These are phyloP conservation scores for Atlantisia rogersi DNA, from an alignment of 2,113 vertebrate genomes.

Conservation along the genomic window DNA sequence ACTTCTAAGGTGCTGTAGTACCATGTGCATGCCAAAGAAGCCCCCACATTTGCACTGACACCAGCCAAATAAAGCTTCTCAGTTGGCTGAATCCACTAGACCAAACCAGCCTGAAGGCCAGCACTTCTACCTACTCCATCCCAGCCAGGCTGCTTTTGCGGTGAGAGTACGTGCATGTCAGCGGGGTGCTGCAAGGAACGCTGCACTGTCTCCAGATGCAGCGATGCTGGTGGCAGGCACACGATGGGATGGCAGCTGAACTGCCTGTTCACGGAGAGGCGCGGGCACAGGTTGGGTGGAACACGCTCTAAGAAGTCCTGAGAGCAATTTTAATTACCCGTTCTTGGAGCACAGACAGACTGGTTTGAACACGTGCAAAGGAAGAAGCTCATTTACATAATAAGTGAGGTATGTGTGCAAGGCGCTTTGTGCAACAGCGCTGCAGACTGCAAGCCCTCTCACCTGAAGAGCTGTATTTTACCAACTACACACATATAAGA, in stretches of 20 bases:
- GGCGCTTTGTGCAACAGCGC: not conserved
- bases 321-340: not conserved
- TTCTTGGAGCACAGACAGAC: not conserved
- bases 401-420: not conserved
- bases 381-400: constrained; percentile 36
- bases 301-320: not conserved
- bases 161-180: rapidly evolving
- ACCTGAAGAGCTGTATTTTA: not conserved
- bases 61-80: not conserved
- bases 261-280: rapidly evolving
- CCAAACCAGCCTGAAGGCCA: not conserved
- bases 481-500: not conserved
- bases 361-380: not conserved
- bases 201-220: rapidly evolving
- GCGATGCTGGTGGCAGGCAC: rapidly evolving
- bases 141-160: not conserved
- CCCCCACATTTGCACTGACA: not conserved
- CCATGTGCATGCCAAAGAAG: rapidly evolving
- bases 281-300: rapidly evolving
- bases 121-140: too few relatives aligned
- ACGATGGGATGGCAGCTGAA: rapidly evolving
- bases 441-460: not conserved
- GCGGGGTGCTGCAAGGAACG: rapidly evolving
- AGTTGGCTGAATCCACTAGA: not conserved
- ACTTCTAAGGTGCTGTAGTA: not conserved